Evolutionary conservation across 1,140 invertebrate species (phyloP).

Genomic region (Saccostrea glomerata): DNA sequence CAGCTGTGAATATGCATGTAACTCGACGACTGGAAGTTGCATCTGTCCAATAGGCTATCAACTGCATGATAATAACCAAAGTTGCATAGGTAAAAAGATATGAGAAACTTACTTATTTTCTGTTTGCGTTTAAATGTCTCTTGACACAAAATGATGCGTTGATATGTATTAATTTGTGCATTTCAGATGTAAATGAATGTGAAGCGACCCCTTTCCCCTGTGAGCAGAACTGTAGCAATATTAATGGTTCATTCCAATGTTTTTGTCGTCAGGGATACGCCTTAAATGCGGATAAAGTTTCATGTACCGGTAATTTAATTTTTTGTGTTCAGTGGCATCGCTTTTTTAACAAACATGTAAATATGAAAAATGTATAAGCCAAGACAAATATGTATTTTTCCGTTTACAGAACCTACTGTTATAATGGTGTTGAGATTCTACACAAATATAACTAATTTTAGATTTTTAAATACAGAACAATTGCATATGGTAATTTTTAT

Average conservation of each 20-base stretch:
- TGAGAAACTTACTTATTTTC: not conserved
- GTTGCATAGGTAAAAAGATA: not conserved
- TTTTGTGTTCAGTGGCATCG: too few relatives aligned
- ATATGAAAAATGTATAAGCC: too few relatives aligned
- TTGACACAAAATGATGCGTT: not conserved
- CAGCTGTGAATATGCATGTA: not conserved
- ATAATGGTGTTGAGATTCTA: too few relatives aligned
- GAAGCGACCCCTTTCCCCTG: slow-evolving; percentile 72
- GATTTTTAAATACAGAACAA: too few relatives aligned
- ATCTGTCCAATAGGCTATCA: not conserved
- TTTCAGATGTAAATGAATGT: not conserved
- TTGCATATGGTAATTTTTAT: not conserved
- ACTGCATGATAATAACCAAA: not conserved
- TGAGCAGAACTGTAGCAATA: slow-evolving; percentile 55
- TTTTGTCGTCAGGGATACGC: slow-evolving; percentile 48
- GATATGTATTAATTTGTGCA: not conserved
- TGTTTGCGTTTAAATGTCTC: not conserved
- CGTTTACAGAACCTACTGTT: too few relatives aligned
- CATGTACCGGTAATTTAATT: slow-evolving; percentile 48
- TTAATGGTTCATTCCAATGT: slow-evolving; percentile 50
- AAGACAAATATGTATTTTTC: too few relatives aligned
- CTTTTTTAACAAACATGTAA: too few relatives aligned
- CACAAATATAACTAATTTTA: too few relatives aligned
- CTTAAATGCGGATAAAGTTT: slow-evolving; percentile 31
- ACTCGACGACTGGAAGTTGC: not conserved